Evolutionary conservation across 1,140 invertebrate species (phyloP).

Genomic region (Aricia agestis): DNA sequence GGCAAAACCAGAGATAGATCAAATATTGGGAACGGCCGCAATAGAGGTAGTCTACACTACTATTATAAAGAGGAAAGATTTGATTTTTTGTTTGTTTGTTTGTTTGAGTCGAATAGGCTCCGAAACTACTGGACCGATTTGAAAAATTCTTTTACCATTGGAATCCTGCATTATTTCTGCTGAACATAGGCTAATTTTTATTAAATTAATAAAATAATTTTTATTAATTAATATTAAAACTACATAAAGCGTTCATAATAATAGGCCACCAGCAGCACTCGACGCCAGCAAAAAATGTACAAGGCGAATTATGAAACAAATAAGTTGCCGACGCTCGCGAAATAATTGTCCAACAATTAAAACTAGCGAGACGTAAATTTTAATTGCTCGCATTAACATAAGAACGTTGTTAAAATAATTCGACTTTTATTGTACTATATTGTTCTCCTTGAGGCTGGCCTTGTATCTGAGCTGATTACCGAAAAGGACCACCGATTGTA

Average conservation of each 20-base stretch:
- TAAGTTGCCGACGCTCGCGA: background rate
- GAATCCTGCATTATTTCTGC: background rate
- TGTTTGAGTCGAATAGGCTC: constrained; percentile 24
- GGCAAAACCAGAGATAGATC: no score
- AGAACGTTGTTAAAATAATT: background rate
- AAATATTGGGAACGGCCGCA: no score
- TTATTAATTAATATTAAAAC: no score
- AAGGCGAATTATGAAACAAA: constrained; percentile 10
- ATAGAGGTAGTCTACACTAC: no score
- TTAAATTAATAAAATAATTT: no score
- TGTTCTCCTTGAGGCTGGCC: background rate
- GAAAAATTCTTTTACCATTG: constrained; percentile 20
- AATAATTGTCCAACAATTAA: constrained; percentile 9
- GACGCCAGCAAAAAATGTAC: constrained; percentile 9
- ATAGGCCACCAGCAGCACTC: background rate
- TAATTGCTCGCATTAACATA: constrained; percentile 11
- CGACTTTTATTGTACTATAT: constrained; percentile 6
- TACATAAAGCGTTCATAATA: background rate
- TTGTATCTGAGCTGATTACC: constrained; percentile 4
- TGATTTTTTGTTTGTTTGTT: no score
- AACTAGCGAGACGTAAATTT: constrained; percentile 14
- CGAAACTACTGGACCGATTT: constrained; percentile 27
- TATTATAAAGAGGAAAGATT: no score
- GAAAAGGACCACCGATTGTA: background rate
- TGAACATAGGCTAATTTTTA: no score